A percentile compares a stretch with the other conserved stretches of the same genome.
Conservation (phyloP, 2,888 invertebrate species). For the Slavum lentiscoides region DNA sequence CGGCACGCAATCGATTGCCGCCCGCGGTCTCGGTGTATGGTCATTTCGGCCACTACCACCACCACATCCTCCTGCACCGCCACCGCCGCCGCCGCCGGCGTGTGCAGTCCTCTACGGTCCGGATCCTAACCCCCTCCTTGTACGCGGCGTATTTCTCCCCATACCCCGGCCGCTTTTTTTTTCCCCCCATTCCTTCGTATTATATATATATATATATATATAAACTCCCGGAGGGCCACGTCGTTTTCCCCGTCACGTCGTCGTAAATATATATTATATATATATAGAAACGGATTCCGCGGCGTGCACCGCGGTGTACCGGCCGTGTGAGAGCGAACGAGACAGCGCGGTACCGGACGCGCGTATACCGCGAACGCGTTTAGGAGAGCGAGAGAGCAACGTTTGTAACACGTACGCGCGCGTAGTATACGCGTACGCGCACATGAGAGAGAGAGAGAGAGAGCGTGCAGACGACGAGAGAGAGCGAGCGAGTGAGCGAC, state of each 20-base stretch:
- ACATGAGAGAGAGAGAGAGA: not conserved
- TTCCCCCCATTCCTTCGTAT: no score
- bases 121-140: not conserved
- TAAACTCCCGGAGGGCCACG: not conserved
- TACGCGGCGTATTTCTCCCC: no score
- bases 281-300: not conserved
- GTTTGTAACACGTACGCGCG: no score
- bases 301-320: not conserved
- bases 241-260: constrained; percentile 26
- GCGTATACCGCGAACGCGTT: not conserved
- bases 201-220: no score
- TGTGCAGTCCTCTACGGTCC: no score
- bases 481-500: not conserved
- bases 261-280: not conserved
- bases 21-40: constrained; percentile 26
- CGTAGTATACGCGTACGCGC: no score
- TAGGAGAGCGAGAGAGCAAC: not conserved
- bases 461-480: not conserved
- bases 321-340: not conserved
- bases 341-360: not conserved
- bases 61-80: not conserved
- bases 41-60: constrained; percentile 32
- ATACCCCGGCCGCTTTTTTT: not conserved
- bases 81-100: no score
- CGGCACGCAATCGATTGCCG: constrained; percentile 47